These are phyloP conservation scores for Indicator indicator DNA, from an alignment of 2,113 vertebrate species.

Conservation along the genomic window DNA sequence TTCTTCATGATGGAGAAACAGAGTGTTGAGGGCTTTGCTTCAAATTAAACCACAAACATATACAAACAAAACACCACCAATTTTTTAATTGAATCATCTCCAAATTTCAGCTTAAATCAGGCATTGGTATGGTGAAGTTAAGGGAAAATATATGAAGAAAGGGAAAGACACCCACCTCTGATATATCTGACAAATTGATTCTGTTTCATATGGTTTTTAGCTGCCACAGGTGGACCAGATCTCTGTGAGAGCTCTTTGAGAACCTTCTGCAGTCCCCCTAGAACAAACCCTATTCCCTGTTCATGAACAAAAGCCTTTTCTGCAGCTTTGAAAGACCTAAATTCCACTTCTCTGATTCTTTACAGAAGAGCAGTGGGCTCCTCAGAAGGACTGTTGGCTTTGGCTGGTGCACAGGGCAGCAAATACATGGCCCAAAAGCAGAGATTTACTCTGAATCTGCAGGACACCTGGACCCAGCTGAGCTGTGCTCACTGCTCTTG, in stretches of 20 bases:
- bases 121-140: background rate
- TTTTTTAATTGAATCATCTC: background rate
- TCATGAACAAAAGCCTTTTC: background rate
- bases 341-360: background rate
- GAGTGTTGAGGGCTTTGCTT: background rate
- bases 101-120: background rate
- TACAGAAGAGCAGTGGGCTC: rapidly evolving
- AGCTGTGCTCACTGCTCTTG: background rate
- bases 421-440: background rate
- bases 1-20: background rate
- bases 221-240: background rate
- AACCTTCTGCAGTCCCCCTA: background rate
- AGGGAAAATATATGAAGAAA: background rate
- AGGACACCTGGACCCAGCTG: constrained; percentile 23
- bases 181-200: background rate
- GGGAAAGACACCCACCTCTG: background rate
- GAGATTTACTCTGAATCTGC: constrained; percentile 14
- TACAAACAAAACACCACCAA: background rate
- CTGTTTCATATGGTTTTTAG: background rate
- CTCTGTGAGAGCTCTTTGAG: background rate
- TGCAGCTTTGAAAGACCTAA: background rate
- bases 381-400: background rate
- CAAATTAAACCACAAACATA: background rate
- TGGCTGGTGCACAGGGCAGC: background rate
- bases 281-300: background rate